phyloP scores from a whole-genome alignment of 2,888 invertebrate genomes.

The Drosophila parthenogenetica region DNA sequence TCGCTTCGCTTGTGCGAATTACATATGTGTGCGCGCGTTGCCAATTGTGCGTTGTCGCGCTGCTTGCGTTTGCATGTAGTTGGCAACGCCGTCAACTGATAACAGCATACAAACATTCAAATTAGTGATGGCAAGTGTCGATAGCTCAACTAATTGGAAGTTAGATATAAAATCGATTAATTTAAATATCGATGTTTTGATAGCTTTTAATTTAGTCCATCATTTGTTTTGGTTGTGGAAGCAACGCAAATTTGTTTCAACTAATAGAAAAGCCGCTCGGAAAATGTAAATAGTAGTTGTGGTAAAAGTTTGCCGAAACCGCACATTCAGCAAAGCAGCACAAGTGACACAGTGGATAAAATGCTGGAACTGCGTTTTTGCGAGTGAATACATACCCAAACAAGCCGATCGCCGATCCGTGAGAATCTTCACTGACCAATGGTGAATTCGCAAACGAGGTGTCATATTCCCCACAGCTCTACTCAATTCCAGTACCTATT shows the following conservation, averaged over 20 bases:
- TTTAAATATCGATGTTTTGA: conserved; percentile 4
- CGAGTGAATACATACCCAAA: not conserved
- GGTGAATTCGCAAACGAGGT: conserved; percentile 9
- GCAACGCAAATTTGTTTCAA: conserved; percentile 2
- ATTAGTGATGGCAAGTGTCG: conserved; percentile 14
- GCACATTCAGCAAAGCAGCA: conserved; percentile 24
- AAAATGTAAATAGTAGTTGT: conserved; percentile 1
- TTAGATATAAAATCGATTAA: not conserved
- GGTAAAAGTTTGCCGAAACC: conserved; percentile 35
- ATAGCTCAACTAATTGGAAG: not conserved
- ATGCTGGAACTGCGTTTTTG: conserved; percentile 4
- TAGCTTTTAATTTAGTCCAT: not conserved
- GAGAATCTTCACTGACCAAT: conserved; percentile 25
- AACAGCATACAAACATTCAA: conserved; percentile 37
- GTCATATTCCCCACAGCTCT: not conserved
- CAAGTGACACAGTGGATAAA: conserved; percentile 23
- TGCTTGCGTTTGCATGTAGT: conserved; percentile 22
- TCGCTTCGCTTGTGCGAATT: conserved; percentile 51
- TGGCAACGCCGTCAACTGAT: conserved; percentile 57
- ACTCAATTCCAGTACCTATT: not conserved
- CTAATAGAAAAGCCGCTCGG: not conserved
- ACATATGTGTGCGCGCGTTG: conserved; percentile 49
- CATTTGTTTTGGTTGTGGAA: conserved; percentile 19
- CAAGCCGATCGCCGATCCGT: conserved; percentile 26
- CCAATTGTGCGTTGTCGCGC: conserved; percentile 29